Evolutionary conservation across 2,888 invertebrate genomes (phyloP).

Genomic region (Diaperis boleti): DNA sequence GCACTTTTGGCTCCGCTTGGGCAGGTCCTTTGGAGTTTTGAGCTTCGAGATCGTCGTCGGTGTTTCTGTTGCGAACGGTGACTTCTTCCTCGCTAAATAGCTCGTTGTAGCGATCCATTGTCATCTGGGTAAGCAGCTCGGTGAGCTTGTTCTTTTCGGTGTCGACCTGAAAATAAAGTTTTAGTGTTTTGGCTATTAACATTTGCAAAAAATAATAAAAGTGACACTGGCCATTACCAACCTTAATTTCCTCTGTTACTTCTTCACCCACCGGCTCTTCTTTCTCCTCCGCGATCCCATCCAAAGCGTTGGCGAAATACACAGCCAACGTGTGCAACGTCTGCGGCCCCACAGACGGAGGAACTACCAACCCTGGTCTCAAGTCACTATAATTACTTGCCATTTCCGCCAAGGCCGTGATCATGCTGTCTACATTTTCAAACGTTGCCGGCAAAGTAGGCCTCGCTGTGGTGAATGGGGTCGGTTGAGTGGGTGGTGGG

Average conservation of each 20-base stretch:
- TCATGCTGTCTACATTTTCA: constrained; percentile 78
- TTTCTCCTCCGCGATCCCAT: constrained; percentile 68
- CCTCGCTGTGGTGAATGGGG: constrained; percentile 61
- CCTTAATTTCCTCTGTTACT: constrained; percentile 49
- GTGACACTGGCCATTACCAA: too few species aligned
- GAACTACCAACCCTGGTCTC: constrained; percentile 76
- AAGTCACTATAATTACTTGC: constrained; percentile 68
- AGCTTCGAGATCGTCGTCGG: constrained; percentile 69
- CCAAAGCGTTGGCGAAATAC: constrained; percentile 81
- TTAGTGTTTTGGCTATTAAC: too few species aligned
- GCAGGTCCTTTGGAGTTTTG: constrained; percentile 76
- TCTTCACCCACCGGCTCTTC: constrained; percentile 55
- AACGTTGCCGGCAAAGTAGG: constrained; percentile 65
- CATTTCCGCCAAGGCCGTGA: constrained; percentile 75
- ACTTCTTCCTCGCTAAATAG: constrained; percentile 62
- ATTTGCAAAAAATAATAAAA: too few species aligned
- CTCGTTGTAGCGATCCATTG: constrained; percentile 74
- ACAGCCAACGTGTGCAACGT: constrained; percentile 83
- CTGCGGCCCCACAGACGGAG: constrained; percentile 81
- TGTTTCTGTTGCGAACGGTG: constrained; percentile 41
- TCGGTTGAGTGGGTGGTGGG: constrained; percentile 53
- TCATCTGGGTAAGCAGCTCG: constrained; percentile 75
- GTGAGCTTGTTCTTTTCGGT: constrained; percentile 68
- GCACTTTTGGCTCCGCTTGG: constrained; percentile 72
- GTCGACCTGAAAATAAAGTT: constrained; percentile 20